Evolutionary conservation across 2,113 vertebrate genomes (phyloP), one percentile per base, ranked within the genome.

Genomic region (Pomatostomus ruficeps): DNA sequence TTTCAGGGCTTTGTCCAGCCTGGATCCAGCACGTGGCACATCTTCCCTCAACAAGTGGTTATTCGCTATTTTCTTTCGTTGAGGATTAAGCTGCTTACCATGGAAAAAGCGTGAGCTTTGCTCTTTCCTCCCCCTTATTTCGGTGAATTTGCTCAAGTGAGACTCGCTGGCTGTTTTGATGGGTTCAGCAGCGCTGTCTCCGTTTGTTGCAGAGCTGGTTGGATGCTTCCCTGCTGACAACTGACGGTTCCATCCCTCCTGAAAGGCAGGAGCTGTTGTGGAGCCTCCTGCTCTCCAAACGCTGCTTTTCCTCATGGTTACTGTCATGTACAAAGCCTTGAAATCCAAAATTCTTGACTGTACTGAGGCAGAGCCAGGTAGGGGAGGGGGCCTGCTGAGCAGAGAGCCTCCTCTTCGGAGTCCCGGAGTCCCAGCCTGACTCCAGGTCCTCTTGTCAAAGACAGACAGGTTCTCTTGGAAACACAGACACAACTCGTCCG

Each of bases 291-390:
- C 48, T 82, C 74, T 91, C 15, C 1, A 61, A 78, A 42, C 1
- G 0, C 23, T n/a, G 28, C 22, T 71, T 76, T 48, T 38, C 42
- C 25, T 40, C 15, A 2, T 28, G 1, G 1, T 22, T 15, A 1
- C 19, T 46, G 23, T 25, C 45, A 49, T 35, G 14, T 9, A 6
- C 46, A 62, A 46, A 92, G 42, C 55, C 43, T 61, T 21, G 62
- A 66, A 62, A 89, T 57, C 72, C 42, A 11, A 40, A 89, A 23
- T 24, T 55, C 43, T 31, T 55, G 43, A 29, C 14, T 16, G 6
- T 4, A 2, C 40, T 10, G 33, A 63, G 57, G n/a, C 48, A 16
- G n/a, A 91, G 70, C 4, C 42, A 8, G 38, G 28, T 4, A 2
- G 31, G 16, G n/a, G 24, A 63, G 35, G 1, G 1, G 5, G 2